Evolutionary conservation across 2,113 vertebrate genomes (phyloP).

Genomic region (Cebus imitator): DNA sequence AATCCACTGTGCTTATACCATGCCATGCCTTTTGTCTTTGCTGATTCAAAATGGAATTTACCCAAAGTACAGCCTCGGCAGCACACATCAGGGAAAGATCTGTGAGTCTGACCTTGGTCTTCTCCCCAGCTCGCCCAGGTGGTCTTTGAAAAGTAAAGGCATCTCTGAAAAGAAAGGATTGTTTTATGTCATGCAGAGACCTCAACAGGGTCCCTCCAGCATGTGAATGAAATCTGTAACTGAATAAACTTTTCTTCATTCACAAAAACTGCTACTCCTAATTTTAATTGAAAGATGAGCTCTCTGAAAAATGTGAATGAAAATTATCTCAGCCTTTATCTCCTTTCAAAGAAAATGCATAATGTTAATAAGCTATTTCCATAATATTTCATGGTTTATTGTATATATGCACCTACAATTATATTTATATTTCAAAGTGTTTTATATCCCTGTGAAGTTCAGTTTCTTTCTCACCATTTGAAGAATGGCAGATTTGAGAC

Average conservation of each 20-base stretch:
- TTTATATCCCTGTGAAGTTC: not conserved
- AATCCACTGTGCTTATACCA: not conserved
- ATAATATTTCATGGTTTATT: not conserved
- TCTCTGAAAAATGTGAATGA: conserved; percentile 16
- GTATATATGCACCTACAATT: not conserved
- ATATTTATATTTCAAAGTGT: conserved; percentile 41
- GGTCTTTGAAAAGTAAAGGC: conserved; percentile 6
- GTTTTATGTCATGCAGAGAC: not conserved
- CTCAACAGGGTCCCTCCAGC: not conserved
- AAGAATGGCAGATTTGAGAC: not conserved
- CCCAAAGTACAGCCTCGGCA: not conserved
- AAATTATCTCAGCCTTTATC: not conserved
- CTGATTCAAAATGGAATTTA: conserved; percentile 15
- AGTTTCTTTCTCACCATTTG: not conserved
- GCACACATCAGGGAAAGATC: not conserved
- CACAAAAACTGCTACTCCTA: not conserved
- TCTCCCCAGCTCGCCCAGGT: not conserved
- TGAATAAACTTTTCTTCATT: not conserved
- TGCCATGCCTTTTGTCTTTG: not conserved
- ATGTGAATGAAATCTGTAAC: not conserved
- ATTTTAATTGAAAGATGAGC: not conserved
- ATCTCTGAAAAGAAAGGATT: not conserved
- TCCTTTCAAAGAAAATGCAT: conserved; percentile 22
- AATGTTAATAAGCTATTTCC: not conserved
- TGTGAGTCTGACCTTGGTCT: not conserved